phyloP scores from a whole-genome alignment of 2,888 invertebrate species.

The Anorthoa munda region DNA sequence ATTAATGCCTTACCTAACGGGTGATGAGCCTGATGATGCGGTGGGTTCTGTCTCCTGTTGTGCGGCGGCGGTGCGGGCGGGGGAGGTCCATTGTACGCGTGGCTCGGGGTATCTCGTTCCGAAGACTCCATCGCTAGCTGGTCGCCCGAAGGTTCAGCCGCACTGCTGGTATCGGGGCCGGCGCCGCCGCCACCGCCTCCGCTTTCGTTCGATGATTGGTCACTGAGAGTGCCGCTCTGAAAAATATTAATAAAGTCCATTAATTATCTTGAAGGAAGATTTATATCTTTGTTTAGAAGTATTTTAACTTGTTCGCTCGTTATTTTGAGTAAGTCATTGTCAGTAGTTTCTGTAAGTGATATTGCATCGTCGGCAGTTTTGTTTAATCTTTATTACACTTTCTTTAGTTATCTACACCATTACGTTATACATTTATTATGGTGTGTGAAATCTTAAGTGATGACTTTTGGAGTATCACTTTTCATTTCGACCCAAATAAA shows the following conservation, averaged over 20 bases:
- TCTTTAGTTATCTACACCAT: constrained; percentile 11
- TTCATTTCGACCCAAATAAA: constrained; percentile 47
- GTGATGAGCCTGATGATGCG: constrained; percentile 92
- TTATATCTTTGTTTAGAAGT: constrained; percentile 1
- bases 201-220: constrained; percentile 89
- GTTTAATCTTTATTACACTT: constrained; percentile 21
- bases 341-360: background rate
- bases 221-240: constrained; percentile 85
- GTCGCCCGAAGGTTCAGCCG: constrained; percentile 91
- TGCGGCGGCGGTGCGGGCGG: constrained; percentile 92
- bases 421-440: constrained; percentile 1
- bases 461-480: constrained; percentile 42
- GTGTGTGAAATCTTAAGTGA: constrained; percentile 30
- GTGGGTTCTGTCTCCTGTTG: constrained; percentile 94
- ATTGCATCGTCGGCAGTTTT: background rate
- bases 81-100: constrained; percentile 89
- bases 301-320: constrained; percentile 18
- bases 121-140: constrained; percentile 94
- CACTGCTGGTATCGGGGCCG: constrained; percentile 90
- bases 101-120: constrained; percentile 91
- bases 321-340: background rate
- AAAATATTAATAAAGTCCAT: constrained; percentile 68
- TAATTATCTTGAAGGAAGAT: constrained; percentile 23
- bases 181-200: constrained; percentile 90
- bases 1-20: constrained; percentile 79